Evolutionary conservation across 2,113 vertebrate species (phyloP), one percentile per base, ranked within the genome.

Genomic region (Gulo gulo): DNA sequence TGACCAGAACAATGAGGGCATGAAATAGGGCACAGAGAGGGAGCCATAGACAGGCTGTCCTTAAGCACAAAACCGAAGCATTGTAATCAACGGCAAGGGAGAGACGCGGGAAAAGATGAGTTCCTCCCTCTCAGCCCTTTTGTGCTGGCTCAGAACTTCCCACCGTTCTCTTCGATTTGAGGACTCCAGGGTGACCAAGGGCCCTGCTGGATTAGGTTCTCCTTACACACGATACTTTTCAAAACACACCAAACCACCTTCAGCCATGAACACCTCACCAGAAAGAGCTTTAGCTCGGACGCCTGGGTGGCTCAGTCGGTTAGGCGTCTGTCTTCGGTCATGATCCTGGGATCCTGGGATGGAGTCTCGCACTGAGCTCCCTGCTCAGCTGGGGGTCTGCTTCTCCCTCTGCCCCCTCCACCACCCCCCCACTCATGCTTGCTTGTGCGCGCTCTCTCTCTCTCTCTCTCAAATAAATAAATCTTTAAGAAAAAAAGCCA

Each of bases 281-380:
- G 39, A 73, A 39, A 26, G 6, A 13, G 23, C 0, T 18, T 1
- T 14, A 0, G 29, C n/a, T n/a, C 15, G 4, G 59, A 10, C 0
- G 24, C 26, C 59, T 61, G 24, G 59, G 59, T 29, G 24, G 59
- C 59, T 55, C 52, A 18, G 52, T 55, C 2, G 16, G 52, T 55
- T 55, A 55, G 52, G 16, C 52, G 5, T 55, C 16, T 55, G 52
- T 18, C 52, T 55, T 55, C 5, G 15, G 52, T 55, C 52, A 55
- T 18, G 52, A 55, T 55, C 52, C 52, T 55, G 52, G 5, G 52
- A 55, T 55, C 52, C 52, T 18, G 52, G 52, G 52, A 55, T 55
- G 52, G 52, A 55, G 5, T 16, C 52, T 18, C 16, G 4, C 52
- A 55, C 5, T 18, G 52, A 55, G 52, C 52, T 55, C 52, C 52